phyloP scores from a whole-genome alignment of 2,888 invertebrate genomes.

The Brachynemurus nebulosus region DNA sequence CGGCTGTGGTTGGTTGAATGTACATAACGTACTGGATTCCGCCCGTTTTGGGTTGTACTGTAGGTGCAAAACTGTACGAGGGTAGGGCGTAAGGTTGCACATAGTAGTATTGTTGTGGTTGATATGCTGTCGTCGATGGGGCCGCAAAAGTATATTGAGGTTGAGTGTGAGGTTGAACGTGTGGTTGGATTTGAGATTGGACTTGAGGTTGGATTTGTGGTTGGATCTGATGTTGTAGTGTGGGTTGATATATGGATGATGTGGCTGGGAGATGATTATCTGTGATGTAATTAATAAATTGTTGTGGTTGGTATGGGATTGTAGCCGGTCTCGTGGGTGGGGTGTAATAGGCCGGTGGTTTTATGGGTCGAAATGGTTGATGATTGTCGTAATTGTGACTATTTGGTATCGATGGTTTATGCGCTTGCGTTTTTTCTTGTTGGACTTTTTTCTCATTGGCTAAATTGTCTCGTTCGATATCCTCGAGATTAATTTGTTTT shows the following conservation, averaged over 20 bases:
- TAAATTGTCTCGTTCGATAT: conserved; percentile 58
- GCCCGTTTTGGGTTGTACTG: conserved; percentile 1
- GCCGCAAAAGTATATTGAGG: conserved; percentile 3
- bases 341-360: conserved; percentile 21
- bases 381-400: conserved; percentile 24
- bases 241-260: neutral
- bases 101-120: neutral
- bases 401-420: no score
- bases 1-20: conserved; percentile 5
- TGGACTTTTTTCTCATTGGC: conserved; percentile 36
- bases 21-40: conserved; percentile 2
- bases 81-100: conserved; percentile 6
- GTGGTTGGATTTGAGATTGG: neutral
- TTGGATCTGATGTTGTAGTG: neutral
- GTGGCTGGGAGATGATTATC: conserved; percentile 22
- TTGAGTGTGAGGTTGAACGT: conserved; percentile 8
- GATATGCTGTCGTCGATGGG: neutral
- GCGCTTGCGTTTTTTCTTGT: conserved; percentile 22
- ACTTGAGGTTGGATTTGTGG: conserved; percentile 1
- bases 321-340: conserved; percentile 11
- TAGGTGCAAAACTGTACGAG: conserved; percentile 3
- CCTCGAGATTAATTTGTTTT: conserved; percentile 55
- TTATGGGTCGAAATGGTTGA: no score
- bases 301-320: conserved; percentile 13
- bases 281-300: conserved; percentile 24